Evolutionary conservation across 2,113 vertebrate genomes (phyloP).

Genomic region (Cyrtonyx montezumae): DNA sequence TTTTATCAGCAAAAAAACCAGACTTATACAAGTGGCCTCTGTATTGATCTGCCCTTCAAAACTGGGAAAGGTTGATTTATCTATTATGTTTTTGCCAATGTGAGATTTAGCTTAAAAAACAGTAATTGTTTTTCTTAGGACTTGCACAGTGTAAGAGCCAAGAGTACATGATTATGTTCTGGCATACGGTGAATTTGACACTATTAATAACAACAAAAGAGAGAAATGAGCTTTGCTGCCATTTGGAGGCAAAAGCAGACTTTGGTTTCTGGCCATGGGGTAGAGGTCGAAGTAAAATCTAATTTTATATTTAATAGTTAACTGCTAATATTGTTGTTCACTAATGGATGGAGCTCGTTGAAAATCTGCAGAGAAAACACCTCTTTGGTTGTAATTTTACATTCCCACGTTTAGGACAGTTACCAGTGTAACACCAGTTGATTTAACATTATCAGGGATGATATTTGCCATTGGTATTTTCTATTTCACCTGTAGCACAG

Average conservation of each 20-base stretch:
- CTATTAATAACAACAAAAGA: background rate
- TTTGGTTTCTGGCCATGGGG: background rate
- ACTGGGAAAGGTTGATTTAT: background rate
- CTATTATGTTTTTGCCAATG: background rate
- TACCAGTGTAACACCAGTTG: background rate
- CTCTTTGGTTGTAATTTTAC: background rate
- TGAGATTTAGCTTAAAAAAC: background rate
- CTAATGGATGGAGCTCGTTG: background rate
- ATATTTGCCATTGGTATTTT: background rate
- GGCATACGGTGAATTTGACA: background rate
- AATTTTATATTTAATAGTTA: slow-evolving; percentile 13
- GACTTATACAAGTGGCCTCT: background rate
- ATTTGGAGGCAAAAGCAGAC: background rate
- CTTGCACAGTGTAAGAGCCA: background rate
- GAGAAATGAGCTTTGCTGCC: background rate
- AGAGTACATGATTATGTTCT: background rate
- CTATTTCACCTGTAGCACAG: background rate
- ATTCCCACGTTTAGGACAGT: background rate
- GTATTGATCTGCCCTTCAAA: slow-evolving; percentile 12
- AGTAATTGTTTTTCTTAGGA: slow-evolving; percentile 1
- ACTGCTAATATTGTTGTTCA: background rate
- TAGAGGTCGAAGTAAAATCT: slow-evolving; percentile 19
- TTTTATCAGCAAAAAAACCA: background rate
- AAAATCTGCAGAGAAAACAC: background rate
- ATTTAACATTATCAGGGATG: background rate